phyloP scores from a whole-genome alignment of 30 jellyfish, hydroid and myxozoan species.

The Aurelia aurita complex sp. Pacific region DNA sequence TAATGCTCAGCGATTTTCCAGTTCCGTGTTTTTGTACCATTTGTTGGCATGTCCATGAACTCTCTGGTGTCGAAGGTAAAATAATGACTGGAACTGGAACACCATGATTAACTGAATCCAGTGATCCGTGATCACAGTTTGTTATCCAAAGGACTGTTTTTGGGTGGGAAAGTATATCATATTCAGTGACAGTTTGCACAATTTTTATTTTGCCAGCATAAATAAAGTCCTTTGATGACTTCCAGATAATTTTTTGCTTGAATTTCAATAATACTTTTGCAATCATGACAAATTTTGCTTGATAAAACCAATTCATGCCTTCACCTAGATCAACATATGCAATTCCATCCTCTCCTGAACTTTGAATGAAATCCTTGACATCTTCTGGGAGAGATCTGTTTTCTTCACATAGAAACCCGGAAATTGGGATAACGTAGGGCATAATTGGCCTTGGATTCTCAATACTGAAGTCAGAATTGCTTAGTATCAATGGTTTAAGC shows the following conservation, averaged over 20 bases:
- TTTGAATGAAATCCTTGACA: slow-evolving; percentile 9
- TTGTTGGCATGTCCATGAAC: slow-evolving; percentile 22
- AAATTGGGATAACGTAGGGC: slow-evolving; percentile 63
- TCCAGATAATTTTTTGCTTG: slow-evolving; percentile 17
- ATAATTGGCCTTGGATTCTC: slow-evolving; percentile 56
- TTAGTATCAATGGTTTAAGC: slow-evolving; percentile 46
- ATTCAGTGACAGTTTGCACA: slow-evolving; percentile 6
- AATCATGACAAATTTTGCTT: slow-evolving; percentile 1
- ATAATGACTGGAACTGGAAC: slow-evolving; percentile 58
- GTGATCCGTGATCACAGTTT: slow-evolving; percentile 12
- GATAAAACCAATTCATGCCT: slow-evolving; percentile 2
- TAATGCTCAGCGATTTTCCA: slow-evolving; percentile 34
- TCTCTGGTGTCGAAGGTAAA: slow-evolving; percentile 20
- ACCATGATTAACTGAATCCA: slow-evolving; percentile 31
- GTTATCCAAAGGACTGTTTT: slow-evolving; percentile 27
- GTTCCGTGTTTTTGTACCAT: slow-evolving; percentile 2
- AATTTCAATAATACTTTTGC: slow-evolving; percentile 6
- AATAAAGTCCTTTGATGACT: not conserved
- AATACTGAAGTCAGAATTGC: slow-evolving; percentile 33
- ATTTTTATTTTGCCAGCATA: not conserved
- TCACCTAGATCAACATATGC: slow-evolving; percentile 23
- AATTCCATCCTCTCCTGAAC: slow-evolving; percentile 29
- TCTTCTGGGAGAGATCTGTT: not conserved
- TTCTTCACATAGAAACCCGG: slow-evolving; percentile 32
- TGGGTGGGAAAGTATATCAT: slow-evolving; percentile 18